A percentile compares a stretch with the other conserved stretches of the same genome.
Conservation (phyloP, 2,797 vertebrate genomes). For the Gymnopithys bicolor region DNA sequence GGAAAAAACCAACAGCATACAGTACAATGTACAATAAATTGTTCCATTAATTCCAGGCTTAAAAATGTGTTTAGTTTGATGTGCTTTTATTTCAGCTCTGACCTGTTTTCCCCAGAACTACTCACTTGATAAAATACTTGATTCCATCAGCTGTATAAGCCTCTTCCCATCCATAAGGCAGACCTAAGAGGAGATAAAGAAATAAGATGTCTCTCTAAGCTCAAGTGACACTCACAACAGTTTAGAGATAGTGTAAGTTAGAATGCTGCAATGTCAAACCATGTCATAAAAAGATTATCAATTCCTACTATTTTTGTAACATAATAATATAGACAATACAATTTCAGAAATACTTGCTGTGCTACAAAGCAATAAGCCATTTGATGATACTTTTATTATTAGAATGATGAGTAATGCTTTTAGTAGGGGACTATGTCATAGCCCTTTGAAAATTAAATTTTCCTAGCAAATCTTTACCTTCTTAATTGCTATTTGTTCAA, state of each 20-base stretch:
- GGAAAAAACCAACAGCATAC: background rate
- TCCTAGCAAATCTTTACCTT: background rate
- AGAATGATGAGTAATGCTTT: background rate
- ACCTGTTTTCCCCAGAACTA: constrained; percentile 63
- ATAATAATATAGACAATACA: background rate
- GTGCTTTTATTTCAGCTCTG: constrained; percentile 22
- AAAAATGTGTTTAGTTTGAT: background rate
- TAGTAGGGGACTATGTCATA: background rate
- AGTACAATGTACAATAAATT: background rate
- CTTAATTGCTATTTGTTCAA: background rate
- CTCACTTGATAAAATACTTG: constrained; percentile 95
- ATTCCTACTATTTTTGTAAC: background rate
- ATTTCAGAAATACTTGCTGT: background rate
- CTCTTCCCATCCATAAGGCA: constrained; percentile 92
- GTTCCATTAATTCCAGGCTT: constrained; percentile 8
- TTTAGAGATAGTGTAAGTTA: background rate
- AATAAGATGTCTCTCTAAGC: background rate
- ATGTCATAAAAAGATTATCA: background rate
- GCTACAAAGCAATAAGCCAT: background rate
- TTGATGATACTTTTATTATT: background rate
- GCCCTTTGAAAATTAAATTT: background rate
- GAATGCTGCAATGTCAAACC: background rate
- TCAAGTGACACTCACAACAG: background rate
- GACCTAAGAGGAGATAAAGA: constrained; percentile 77
- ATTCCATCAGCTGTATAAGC: constrained; percentile 89